Percentiles rank a stretch among this genome's conserved stretches.
phyloP scores from a whole-genome alignment of 2,888 invertebrate species.

The Drosophila gaucha region DNA sequence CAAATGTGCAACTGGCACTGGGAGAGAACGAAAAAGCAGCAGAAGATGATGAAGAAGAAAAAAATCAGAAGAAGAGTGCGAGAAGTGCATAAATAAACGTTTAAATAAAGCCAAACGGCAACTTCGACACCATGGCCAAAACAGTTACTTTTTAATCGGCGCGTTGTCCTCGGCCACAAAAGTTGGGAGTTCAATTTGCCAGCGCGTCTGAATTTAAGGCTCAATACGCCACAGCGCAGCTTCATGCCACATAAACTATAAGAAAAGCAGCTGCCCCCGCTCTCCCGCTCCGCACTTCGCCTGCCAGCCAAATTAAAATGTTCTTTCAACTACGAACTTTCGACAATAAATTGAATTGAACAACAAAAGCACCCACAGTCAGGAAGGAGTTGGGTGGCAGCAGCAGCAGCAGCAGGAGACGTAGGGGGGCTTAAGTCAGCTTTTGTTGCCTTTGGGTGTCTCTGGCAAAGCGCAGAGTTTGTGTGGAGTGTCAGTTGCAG shows the following conservation, averaged over 20 bases:
- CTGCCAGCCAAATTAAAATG: conserved; percentile 82
- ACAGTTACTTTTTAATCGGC: conserved; percentile 79
- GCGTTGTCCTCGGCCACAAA: conserved; percentile 23
- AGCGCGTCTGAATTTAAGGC: conserved; percentile 65
- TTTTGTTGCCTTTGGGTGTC: conserved; percentile 58
- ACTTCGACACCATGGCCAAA: conserved; percentile 68
- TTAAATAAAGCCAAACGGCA: conserved; percentile 69
- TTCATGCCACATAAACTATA: conserved; percentile 76
- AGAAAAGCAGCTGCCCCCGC: conserved; percentile 58
- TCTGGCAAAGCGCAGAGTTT: conserved; percentile 16
- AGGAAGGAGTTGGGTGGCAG: conserved; percentile 11
- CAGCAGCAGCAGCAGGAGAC: background rate
- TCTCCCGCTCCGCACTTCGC: background rate
- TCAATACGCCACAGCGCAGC: conserved; percentile 57
- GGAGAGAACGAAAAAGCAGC: conserved; percentile 1
- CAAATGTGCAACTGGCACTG: conserved; percentile 32
- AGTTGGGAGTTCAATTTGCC: conserved; percentile 68
- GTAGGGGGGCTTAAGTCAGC: background rate
- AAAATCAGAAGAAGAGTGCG: conserved; percentile 3
- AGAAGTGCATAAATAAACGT: conserved; percentile 71
- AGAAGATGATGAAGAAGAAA: background rate
- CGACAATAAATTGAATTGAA: conserved; percentile 79
- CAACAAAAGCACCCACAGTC: conserved; percentile 67
- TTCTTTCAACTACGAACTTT: conserved; percentile 84
- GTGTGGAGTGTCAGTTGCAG: conserved; percentile 38